Base-by-base conservation (phyloP, 1,140 invertebrate species). In the Brachionus koreanus region DNA sequence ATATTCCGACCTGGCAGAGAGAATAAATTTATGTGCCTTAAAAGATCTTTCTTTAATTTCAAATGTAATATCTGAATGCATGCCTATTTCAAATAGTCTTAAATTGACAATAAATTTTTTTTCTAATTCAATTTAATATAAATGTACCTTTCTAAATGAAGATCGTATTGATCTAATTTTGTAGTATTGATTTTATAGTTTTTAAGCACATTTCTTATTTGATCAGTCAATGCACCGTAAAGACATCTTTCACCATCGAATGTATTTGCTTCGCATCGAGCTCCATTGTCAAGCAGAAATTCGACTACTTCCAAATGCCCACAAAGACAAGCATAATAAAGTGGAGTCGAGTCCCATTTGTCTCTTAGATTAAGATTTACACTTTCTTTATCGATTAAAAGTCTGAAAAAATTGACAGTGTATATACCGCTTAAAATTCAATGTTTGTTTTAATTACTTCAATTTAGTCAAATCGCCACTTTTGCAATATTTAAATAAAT, bases 221-320 rank as follows among this genome's bases (percentile, higher is more conserved):
- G 86, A 83, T 89, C 87, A 33, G 87, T 91, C 33, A 91, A 85
- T 29, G 91, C 90, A 19, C 90, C 91, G 85, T 91, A 91, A 9
- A 91, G 83, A 86, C 90, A 91, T 37, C 91, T 84, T 85, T 91
- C 91, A 2, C 91, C 91, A 86, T 91, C 91, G 87, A 91, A 91
- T 19, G 91, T 91, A 83, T 90, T 90, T 0, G 89, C 89, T 83
- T 91, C 90, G 87, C 91, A 91, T 63, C 87, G 85, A 6, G 90
- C 91, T 42, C 86, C 90, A 86, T 89, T 87, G 67, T 88, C 88
- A 10, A 91, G 85, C 6, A 91, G 84, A 85, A 90, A 91, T 76
- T 89, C 85, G 0, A 90, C 90, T 16, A 91, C 52, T 37, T 89
- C 87, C 43, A 85, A 84, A 85, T 91, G 90, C 6, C 90, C 90